Base-by-base conservation (phyloP, 1,140 invertebrate genomes). In the Drosophila aff. region DNA sequence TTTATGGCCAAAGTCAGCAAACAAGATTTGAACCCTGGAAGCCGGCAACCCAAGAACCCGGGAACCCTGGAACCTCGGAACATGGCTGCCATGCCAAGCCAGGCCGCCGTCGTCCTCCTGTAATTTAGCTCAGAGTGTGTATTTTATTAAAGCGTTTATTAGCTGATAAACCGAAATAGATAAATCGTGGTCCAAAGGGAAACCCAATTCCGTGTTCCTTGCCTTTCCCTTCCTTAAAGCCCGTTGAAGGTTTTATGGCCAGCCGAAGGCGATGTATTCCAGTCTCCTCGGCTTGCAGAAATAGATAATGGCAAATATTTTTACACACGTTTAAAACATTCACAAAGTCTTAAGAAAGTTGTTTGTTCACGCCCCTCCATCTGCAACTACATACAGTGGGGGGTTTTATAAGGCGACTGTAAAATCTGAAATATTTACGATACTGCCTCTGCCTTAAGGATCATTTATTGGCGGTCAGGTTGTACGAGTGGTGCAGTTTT, bases 111-210 rank as follows among this genome's bases (percentile, higher is more conserved):
- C 49, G 64, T 59, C 21, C 59, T 65, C 49, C 76, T 68, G 74
- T 85, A 89, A 90, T 90, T 90, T 90, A 74, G 82, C 85, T 85
- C 66, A 82, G 86, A 90, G 85, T 90, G 86, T 91, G 86, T 90
- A 90, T 86, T 90, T 90, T 90, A 91, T 90, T 90, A 82, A 90
- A 89, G 85, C 85, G 85, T 90, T 90, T 90, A 90, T 90, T 90
- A 90, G 85, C 85, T 90, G 85, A 90, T 90, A 90, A 90, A 85
- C 81, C 72, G 68, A 90, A 90, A 90, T 77, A 90, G 85, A 90
- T 90, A 90, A 90, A 90, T 90, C 81, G 65, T 66, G 57, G 44
- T 62, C 49, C 64, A 63, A 79, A 64, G 59, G 53, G 66, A 58
- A 71, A 71, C 69, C 43, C 36, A 74, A 61, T 60, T 61, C 67